Base-by-base conservation (phyloP, 2,113 vertebrate species). In the Dicentrarchus labrax region DNA sequence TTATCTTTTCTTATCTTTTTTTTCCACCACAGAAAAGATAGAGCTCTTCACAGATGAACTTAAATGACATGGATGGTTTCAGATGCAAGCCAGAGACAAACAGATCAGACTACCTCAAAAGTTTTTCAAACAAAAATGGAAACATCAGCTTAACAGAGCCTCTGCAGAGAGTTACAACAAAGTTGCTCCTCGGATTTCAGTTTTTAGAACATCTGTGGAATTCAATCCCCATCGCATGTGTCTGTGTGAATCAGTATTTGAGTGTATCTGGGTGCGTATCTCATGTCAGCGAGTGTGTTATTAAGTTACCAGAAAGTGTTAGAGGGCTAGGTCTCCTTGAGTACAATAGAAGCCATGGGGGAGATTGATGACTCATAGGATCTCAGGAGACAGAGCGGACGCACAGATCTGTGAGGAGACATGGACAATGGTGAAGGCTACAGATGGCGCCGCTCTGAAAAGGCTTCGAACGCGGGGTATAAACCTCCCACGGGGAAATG, bases 361-460 rank as follows among this genome's bases (percentile, higher is more conserved):
- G 76, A 88, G 86, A 91, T 70, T 81, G 89, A 92, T 94, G 93
- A 94, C 72, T 94, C 93, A 95, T 8, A 72, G 76, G 82, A 89
- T 88, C 89, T 87, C 84, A 87, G 86, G 83, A 93, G 88, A 91
- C 64, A 41, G 62, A 85, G 82, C 84, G 36, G 83, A 76, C 68
- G 57, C 73, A 85, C 78, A 76, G 81, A 88, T 90, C 69, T 88
- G 68, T 71, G 78, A 78, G 70, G 61, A 88, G 80, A 88, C 78
- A 39, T 50, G 47, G 69, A 91, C 88, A 85, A 85, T 78, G 53
- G 80, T 56, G 68, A 80, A 51, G 47, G 74, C 78, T 86, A 68
- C 78, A 91, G 77, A 91, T 87, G 62, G 82, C 76, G 43, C 30
- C 8, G 77, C 82, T 81, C 69, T 85, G 80, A 86, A 89, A 69